phyloP scores from a whole-genome alignment of 2,888 invertebrate species.

The Anthophora plumipes region DNA sequence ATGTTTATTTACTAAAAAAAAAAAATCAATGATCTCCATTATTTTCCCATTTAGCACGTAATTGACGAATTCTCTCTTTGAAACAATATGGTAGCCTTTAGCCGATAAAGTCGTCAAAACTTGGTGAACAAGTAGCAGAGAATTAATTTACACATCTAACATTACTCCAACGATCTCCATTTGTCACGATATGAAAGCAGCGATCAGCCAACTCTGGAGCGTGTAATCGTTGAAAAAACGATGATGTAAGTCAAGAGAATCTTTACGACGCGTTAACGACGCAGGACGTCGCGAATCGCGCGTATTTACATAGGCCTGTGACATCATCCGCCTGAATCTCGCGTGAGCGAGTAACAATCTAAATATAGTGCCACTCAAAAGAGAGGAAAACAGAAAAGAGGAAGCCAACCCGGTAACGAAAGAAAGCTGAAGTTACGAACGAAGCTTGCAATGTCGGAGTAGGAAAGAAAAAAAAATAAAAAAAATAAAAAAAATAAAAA shows the following conservation, averaged over 20 bases:
- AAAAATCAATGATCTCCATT: too few relatives aligned
- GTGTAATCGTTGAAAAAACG: not conserved
- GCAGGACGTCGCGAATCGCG: not conserved
- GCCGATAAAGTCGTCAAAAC: too few relatives aligned
- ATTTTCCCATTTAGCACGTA: too few relatives aligned
- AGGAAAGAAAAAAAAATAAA: too few relatives aligned
- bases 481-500: not conserved
- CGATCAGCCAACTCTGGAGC: not conserved
- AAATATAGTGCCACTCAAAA: constrained; percentile 8
- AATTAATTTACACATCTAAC: too few relatives aligned
- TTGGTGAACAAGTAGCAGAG: too few relatives aligned
- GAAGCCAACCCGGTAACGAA: not conserved
- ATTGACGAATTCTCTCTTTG: too few relatives aligned
- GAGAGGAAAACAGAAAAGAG: not conserved
- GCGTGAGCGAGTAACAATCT: not conserved
- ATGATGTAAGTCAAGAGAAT: not conserved
- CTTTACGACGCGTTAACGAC: not conserved
- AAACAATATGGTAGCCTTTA: too few relatives aligned
- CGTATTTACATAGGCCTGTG: not conserved
- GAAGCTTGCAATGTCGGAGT: too few relatives aligned
- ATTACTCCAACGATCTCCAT: too few relatives aligned
- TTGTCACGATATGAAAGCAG: too few relatives aligned
- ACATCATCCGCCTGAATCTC: constrained; percentile 9
- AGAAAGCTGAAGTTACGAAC: not conserved
- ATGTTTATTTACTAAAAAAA: too few relatives aligned